Evolutionary conservation across 2,888 invertebrate genomes (phyloP).

Genomic region (Trissoscelio sp.): DNA sequence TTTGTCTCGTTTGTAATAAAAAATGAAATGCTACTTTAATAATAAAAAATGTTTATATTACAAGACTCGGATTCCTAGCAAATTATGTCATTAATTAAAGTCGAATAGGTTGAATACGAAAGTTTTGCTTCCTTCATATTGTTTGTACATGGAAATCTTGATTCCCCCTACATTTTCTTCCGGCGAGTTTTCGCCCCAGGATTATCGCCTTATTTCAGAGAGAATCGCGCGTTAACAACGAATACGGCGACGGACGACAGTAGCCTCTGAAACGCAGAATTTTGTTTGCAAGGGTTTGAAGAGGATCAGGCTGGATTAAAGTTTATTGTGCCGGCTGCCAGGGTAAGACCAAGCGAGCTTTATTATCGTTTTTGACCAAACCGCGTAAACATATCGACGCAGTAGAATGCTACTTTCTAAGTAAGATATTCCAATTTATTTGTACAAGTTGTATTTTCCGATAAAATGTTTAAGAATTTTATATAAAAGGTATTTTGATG

Average conservation of each 20-base stretch:
- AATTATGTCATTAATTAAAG: neutral
- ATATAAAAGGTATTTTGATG: too few species aligned
- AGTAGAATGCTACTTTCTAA: too few species aligned
- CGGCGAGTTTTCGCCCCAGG: conserved; percentile 40
- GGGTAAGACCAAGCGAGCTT: conserved; percentile 54
- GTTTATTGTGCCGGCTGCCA: conserved; percentile 68
- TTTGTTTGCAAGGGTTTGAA: conserved; percentile 72
- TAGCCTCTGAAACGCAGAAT: conserved; percentile 65
- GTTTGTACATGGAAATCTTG: conserved; percentile 16
- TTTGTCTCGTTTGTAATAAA: neutral
- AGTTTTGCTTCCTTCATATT: conserved; percentile 7
- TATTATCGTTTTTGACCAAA: conserved; percentile 63
- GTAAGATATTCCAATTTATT: too few species aligned
- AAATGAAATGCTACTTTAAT: too few species aligned
- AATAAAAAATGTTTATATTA: too few species aligned
- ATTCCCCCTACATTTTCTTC: conserved; percentile 33
- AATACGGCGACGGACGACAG: conserved; percentile 43
- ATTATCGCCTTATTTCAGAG: conserved; percentile 62
- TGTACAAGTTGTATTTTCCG: too few species aligned
- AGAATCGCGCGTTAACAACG: conserved; percentile 57
- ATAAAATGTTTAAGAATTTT: too few species aligned
- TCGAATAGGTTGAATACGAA: neutral
- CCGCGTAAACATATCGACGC: conserved; percentile 21
- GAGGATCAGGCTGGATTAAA: conserved; percentile 72
- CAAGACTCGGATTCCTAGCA: too few species aligned